A percentile compares a stretch with the other conserved stretches of the same genome.
Conservation (phyloP, 2,797 vertebrate species). For the Pangasius larnaudii region DNA sequence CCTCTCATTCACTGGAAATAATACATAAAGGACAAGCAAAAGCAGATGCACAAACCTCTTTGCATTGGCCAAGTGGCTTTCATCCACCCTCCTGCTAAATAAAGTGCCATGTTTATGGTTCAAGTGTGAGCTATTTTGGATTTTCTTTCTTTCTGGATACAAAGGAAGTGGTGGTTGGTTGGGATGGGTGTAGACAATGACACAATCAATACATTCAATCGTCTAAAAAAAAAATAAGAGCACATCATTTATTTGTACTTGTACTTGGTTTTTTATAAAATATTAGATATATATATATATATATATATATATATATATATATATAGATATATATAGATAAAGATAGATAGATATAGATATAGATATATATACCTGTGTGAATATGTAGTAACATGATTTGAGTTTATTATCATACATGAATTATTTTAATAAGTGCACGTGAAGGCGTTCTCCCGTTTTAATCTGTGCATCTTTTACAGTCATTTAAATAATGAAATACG, state of each 20-base stretch:
- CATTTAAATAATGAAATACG: neutral
- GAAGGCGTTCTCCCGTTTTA: neutral
- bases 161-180: slow-evolving; percentile 42
- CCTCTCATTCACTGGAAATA: slow-evolving; percentile 48
- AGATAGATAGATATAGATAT: too few relatives aligned
- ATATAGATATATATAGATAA: too few relatives aligned
- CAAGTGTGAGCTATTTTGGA: slow-evolving; percentile 44
- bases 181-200: slow-evolving; percentile 11
- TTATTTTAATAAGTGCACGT: neutral
- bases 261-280: too few relatives aligned
- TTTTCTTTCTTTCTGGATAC: slow-evolving; percentile 24
- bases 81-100: slow-evolving; percentile 48
- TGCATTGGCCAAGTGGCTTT: slow-evolving; percentile 35
- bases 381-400: neutral
- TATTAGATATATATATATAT: too few relatives aligned
- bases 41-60: slow-evolving; percentile 38
- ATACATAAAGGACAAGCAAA: slow-evolving; percentile 46
- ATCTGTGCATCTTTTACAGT: neutral
- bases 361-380: neutral
- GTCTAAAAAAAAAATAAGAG: too few relatives aligned
- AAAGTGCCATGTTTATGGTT: slow-evolving; percentile 40
- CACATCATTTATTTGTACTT: neutral
- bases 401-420: neutral
- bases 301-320: too few relatives aligned
- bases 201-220: slow-evolving; percentile 27